Conservation (phyloP, 2,888 invertebrate genomes). For the Drosophila subquinaria region DNA sequence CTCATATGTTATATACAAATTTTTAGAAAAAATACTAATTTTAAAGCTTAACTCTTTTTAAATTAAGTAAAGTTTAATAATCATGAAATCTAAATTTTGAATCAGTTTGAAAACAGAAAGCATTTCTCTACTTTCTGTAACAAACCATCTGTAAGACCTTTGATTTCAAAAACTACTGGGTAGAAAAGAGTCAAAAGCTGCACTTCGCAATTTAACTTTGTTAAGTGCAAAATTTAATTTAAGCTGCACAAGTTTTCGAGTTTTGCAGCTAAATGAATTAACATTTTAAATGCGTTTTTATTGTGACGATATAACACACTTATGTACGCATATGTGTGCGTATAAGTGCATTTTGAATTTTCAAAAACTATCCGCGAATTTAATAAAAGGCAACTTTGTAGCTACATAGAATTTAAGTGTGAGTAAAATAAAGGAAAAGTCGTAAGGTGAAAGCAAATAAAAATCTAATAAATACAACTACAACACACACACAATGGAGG, state of each 20-base stretch:
- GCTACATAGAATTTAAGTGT: conserved; percentile 12
- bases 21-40: too few species aligned
- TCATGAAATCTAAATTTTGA: too few species aligned
- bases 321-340: not conserved
- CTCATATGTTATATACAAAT: too few species aligned
- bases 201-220: conserved; percentile 47
- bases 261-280: conserved; percentile 51
- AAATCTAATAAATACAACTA: conserved; percentile 22
- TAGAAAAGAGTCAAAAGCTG: conserved; percentile 44
- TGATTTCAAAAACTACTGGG: conserved; percentile 8
- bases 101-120: too few species aligned
- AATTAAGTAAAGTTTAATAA: too few species aligned
- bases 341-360: conserved; percentile 7
- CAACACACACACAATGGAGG: conserved; percentile 17
- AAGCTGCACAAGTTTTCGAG: conserved; percentile 19
- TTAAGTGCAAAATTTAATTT: conserved; percentile 56
- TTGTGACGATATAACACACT: conserved; percentile 37
- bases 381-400: conserved; percentile 10
- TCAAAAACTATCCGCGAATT: conserved; percentile 19
- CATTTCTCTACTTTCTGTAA: not conserved
- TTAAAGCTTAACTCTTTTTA: too few species aligned
- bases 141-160: not conserved
- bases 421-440: conserved; percentile 17
- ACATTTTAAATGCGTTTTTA: conserved; percentile 61
- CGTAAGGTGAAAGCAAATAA: conserved; percentile 34